These are phyloP conservation scores for Hetaerina americana DNA, from an alignment of 1,140 invertebrate genomes.

Conservation along the genomic window DNA sequence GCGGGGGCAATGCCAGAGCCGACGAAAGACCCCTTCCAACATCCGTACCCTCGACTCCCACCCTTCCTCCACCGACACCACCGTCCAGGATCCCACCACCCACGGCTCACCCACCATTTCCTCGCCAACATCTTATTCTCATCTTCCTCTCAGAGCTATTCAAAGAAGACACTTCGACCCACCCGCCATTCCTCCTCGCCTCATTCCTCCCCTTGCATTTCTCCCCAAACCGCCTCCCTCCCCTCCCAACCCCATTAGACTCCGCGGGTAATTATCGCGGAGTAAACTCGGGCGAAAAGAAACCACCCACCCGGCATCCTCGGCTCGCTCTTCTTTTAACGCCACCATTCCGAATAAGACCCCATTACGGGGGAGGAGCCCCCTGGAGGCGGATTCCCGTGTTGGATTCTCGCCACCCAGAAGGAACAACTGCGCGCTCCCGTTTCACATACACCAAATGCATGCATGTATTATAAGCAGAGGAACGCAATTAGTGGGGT, in stretches of 20 bases:
- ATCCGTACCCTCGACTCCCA: conserved; percentile 15
- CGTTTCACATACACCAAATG: no score
- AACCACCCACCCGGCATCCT: not conserved
- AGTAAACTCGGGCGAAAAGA: no score
- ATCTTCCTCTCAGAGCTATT: conserved; percentile 20
- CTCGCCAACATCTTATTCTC: conserved; percentile 16
- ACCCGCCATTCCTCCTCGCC: conserved; percentile 12
- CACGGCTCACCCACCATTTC: no score
- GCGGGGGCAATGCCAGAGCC: not conserved
- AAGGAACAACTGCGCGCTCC: not conserved
- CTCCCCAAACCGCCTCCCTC: not conserved
- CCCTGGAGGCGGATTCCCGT: not conserved
- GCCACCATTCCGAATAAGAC: not conserved
- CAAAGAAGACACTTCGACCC: no score
- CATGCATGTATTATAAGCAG: not conserved
- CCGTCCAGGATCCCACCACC: no score
- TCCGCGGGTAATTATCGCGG: not conserved
- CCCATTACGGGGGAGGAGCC: not conserved
- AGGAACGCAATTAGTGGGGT: not conserved
- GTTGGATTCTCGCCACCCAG: not conserved
- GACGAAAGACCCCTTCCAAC: not conserved
- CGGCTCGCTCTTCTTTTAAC: not conserved
- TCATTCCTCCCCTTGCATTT: conserved; percentile 10
- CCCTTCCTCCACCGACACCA: no score
- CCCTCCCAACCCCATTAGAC: not conserved